Evolutionary conservation across 2,113 vertebrate genomes (phyloP), one percentile per base, ranked within the genome.

Genomic region (Gopherus flavomarginatus): DNA sequence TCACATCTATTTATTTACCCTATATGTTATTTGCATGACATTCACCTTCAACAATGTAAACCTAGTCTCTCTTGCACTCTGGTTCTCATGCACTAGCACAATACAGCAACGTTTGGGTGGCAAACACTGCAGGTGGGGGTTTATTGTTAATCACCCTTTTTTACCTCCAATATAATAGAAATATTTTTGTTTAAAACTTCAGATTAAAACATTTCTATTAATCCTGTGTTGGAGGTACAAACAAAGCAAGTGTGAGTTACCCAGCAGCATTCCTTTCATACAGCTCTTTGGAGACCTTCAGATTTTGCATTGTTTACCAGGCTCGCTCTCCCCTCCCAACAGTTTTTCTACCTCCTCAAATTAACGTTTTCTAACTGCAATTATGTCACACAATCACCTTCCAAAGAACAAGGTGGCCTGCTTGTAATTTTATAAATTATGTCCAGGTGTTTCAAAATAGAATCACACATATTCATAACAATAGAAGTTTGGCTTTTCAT

Each of bases 211-310:
- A 91, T 92, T 93, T 96, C 96, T 85, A 96, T 93, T 97, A 97
- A 97, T 97, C 96, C 96, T 96, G 97, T 95, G 93, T 97, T 95
- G 97, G 95, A 94, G 96, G 96, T 96, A 96, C 96, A 96, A 97
- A 97, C 96, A 93, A 90, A 92, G 93, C 78, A 93, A 91, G 94
- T 95, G 94, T 91, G 96, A 96, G 95, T 93, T 90, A 97, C 94
- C 96, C 94, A 79, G 96, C 92, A 96, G 88, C 7, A 93, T 97
- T 94, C 95, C 96, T 97, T 97, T 97, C 90, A 77, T 54, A 94
- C 95, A 91, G 92, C 83, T 96, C 94, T 94, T 95, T 95, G 97
- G 96, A 97, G 91, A 97, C 78, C 95, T 88, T 92, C 96, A 84
- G 95, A 90, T 93, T 90, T 93, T 24, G 4, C 89, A 93, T 95